phyloP scores from a whole-genome alignment of 2,113 vertebrate genomes.

The Gavia stellata region DNA sequence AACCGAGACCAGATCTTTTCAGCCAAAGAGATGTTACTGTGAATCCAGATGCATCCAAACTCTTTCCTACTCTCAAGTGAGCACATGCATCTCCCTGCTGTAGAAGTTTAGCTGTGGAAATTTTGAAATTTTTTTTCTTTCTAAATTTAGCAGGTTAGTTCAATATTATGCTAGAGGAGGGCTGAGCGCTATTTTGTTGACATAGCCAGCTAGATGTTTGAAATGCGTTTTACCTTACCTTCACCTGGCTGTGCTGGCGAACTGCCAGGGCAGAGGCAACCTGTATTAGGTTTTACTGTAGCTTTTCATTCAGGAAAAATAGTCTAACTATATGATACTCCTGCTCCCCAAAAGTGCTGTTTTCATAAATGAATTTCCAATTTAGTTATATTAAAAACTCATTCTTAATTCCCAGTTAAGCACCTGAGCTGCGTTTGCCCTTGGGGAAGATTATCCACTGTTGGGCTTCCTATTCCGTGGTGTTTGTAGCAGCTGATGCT shows the following conservation, averaged over 20 bases:
- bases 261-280: not conserved
- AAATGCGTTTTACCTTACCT: not conserved
- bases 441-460: not conserved
- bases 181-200: not conserved
- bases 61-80: not conserved
- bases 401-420: not conserved
- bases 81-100: not conserved
- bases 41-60: not conserved
- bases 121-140: not conserved
- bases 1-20: not conserved
- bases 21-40: not conserved
- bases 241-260: not conserved
- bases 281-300: not conserved
- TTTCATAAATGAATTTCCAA: not conserved
- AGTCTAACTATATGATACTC: fast-evolving
- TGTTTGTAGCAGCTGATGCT: not conserved
- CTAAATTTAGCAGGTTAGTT: not conserved
- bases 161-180: not conserved
- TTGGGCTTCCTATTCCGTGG: not conserved
- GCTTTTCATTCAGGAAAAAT: not conserved
- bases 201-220: not conserved
- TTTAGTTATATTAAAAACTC: not conserved
- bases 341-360: not conserved
- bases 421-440: not conserved
- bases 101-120: not conserved